Conservation (phyloP, 1,140 invertebrate species). For the roundworm (Caenorhabditis elegans) region WBcel235 BX284606.5:6713501-6714000, state of each 20-base stretch:
- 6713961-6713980: slow-evolving; percentile 31
- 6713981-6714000: slow-evolving; percentile 36
- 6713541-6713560: too few species aligned
- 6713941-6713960: slow-evolving; percentile 23
- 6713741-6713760: background rate
- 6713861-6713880: background rate
- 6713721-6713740: background rate
- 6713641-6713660: slow-evolving; percentile 6
- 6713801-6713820: background rate
- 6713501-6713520: too few species aligned
- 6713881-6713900: background rate
- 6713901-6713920: background rate
- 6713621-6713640: slow-evolving; percentile 9
- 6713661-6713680: background rate
- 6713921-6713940: background rate
- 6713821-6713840: background rate
- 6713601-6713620: background rate
- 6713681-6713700: background rate
- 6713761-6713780: background rate
- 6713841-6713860: background rate
- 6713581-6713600: background rate
- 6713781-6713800: background rate
- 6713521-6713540: too few species aligned
- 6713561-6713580: background rate
- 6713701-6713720: background rate